Base-by-base conservation (phyloP, 2,888 invertebrate species). In the Willowsia nigromaculata region DNA sequence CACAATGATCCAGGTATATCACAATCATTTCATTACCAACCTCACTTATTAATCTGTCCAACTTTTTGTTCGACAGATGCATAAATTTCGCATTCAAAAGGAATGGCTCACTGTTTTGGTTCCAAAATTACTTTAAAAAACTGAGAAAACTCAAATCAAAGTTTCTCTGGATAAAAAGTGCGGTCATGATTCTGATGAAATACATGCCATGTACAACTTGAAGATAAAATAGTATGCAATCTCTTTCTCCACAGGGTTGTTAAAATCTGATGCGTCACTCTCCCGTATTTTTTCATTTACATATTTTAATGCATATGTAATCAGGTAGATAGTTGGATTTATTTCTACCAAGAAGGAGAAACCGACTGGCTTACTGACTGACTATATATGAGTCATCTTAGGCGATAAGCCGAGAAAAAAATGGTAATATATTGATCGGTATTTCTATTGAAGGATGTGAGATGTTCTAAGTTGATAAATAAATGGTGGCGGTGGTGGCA, bases 361-460 rank as follows among this genome's bases (percentile, higher is more conserved):
- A 47, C 81, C 62, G 62, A 82, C 62, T 82, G 62, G 22, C 83
- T 68, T 68, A 83, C 74, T 85, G 74, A 85, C 85, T 65, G 65
- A 71, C 40, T 71, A 22, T n/a, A n/a, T n/a, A n/a, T 22, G 27
- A 47, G 15, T 43, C 81, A 40, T 65, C 33, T 6, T 50, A 83
- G n/a, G n/a, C n/a, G n/a, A n/a, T n/a, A n/a, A n/a, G n/a, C 18
- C n/a, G 33, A 65, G 56, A 56, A 56, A 56, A 56, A 56, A 56
- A 59, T 59, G 22, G 59, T 59, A 62, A 62, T 30, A 62, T 62
- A 62, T 62, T 15, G 62, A 62, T 62, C 62, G 62, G 62, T 62
- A 62, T 62, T 62, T 62, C 62, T 30, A 30, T 62, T 27, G 62
- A 62, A 62, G 62, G 30, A 30, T 11, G 15, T 15, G 13, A 62